Percentiles rank a stretch among this genome's conserved stretches.
These are phyloP conservation scores for Laupala kohalensis DNA, from an alignment of 1,140 invertebrate species.

Conservation along the genomic window DNA sequence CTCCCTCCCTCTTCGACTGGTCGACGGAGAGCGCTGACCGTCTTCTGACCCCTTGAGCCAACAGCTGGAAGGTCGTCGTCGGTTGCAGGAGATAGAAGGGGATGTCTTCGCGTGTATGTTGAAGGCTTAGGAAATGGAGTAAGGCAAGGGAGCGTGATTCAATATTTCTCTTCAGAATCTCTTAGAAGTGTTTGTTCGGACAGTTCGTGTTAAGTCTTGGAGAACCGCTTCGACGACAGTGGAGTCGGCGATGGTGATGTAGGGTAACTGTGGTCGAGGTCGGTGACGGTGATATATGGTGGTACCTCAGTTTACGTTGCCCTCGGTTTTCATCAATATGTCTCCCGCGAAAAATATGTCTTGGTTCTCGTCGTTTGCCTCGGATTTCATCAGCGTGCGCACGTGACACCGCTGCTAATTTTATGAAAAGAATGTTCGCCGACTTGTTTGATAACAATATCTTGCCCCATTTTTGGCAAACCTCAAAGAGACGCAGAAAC, in stretches of 20 bases:
- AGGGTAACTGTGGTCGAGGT: background rate
- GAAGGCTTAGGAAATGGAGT: background rate
- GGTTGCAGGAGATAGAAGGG: too few relatives aligned
- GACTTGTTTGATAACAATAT: too few relatives aligned
- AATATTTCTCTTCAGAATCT: background rate
- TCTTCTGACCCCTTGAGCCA: background rate
- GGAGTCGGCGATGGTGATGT: background rate
- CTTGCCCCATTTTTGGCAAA: too few relatives aligned
- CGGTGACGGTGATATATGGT: background rate
- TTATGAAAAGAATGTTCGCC: too few relatives aligned
- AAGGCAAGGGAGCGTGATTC: background rate
- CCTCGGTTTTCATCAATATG: background rate
- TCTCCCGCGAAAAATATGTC: background rate
- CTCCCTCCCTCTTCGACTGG: too few relatives aligned
- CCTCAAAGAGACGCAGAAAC: too few relatives aligned
- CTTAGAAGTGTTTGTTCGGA: background rate
- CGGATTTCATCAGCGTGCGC: too few relatives aligned
- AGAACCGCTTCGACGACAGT: background rate
- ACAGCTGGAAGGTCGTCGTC: background rate
- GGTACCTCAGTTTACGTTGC: background rate
- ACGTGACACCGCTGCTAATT: too few relatives aligned
- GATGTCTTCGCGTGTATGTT: background rate
- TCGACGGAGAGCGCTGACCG: too few relatives aligned
- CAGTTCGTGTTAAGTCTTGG: background rate
- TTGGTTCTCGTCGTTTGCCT: too few relatives aligned